Evolutionary conservation across 2,113 vertebrate genomes (phyloP), one percentile per base, ranked within the genome.

Genomic region (Setophaga petechia): DNA sequence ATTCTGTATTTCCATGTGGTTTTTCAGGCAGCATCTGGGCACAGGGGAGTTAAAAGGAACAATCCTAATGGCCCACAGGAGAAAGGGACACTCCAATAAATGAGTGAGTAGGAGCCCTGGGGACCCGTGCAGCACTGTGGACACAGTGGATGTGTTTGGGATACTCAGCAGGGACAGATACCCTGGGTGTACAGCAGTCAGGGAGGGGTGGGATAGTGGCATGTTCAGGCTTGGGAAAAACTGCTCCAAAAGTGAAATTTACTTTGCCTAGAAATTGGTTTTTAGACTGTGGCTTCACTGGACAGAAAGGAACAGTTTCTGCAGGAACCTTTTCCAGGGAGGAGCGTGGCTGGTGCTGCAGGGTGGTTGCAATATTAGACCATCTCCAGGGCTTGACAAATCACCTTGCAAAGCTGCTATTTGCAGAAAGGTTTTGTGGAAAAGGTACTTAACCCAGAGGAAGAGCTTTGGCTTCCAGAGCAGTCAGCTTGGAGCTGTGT

Each of bases 51-150:
- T 33, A 11, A 74, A 77, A 71, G 23, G 28, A 39, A 3, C 1
- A 5, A 13, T 39, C 25, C 37, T 46, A 71, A 30, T 2, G 1
- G 5, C 11, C 24, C 0, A 3, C 1, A 18, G 39, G 37, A 25
- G 31, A 62, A 30, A 90, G 9, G 55, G 31, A 49, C 47, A 37
- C 23, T 63, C 12, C 17, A 27, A 46, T 43, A 65, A 47, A 80
- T 7, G n/a, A 66, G 41, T 0, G 0, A 41, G 24, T 3, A 6
- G 68, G 81, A 52, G 14, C 63, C n/a, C 20, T 22, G 12, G 55
- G 23, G 13, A 11, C 33, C 39, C 33, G 11, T 1, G 1, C 46
- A 72, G 22, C 3, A 0, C 2, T 59, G 37, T 35, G 43, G n/a
- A 14, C 49, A 49, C 11, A 25, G 30, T 15, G 63, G 55, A 27